Percentiles rank a stretch among this genome's conserved stretches.
Conservation (phyloP, 2,888 invertebrate genomes). For the Cataglyphis livida region DNA sequence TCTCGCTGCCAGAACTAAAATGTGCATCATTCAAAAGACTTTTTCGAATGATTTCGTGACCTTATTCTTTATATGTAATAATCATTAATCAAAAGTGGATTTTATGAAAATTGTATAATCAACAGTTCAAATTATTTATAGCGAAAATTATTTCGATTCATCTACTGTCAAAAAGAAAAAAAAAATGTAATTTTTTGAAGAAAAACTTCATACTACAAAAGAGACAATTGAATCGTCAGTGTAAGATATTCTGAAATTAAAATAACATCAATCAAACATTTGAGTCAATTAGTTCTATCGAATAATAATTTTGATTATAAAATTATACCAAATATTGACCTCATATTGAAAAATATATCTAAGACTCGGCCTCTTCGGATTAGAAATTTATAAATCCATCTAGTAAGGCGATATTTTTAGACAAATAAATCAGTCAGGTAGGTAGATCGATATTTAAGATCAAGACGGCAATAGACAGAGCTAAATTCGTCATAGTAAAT, state of each 20-base stretch:
- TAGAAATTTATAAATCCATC: slow-evolving; percentile 38
- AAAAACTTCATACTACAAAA: not conserved
- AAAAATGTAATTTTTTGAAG: slow-evolving; percentile 1
- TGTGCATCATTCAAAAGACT: not conserved
- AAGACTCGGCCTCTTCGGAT: slow-evolving; percentile 39
- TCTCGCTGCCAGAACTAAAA: slow-evolving; percentile 48
- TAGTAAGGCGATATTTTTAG: slow-evolving; percentile 55
- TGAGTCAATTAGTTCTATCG: slow-evolving; percentile 44
- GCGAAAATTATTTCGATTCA: slow-evolving; percentile 37
- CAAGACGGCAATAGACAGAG: slow-evolving; percentile 69
- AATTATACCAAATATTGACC: slow-evolving; percentile 36
- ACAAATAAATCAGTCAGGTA: slow-evolving; percentile 64
- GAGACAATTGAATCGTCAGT: slow-evolving; percentile 3
- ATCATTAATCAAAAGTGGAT: slow-evolving; percentile 21
- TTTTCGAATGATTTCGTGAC: slow-evolving; percentile 6
- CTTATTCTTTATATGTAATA: slow-evolving; percentile 43
- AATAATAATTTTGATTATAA: slow-evolving; percentile 39
- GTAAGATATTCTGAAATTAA: slow-evolving; percentile 23
- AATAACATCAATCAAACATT: slow-evolving; percentile 47
- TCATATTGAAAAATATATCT: slow-evolving; percentile 31
- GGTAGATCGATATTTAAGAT: slow-evolving; percentile 63
- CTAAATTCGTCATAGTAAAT: slow-evolving; percentile 59
- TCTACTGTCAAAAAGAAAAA: not conserved
- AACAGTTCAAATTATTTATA: slow-evolving; percentile 11
- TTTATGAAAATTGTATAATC: slow-evolving; percentile 17